phyloP scores from a whole-genome alignment of 2,797 vertebrate genomes.

The Typhlichthys subterraneus region DNA sequence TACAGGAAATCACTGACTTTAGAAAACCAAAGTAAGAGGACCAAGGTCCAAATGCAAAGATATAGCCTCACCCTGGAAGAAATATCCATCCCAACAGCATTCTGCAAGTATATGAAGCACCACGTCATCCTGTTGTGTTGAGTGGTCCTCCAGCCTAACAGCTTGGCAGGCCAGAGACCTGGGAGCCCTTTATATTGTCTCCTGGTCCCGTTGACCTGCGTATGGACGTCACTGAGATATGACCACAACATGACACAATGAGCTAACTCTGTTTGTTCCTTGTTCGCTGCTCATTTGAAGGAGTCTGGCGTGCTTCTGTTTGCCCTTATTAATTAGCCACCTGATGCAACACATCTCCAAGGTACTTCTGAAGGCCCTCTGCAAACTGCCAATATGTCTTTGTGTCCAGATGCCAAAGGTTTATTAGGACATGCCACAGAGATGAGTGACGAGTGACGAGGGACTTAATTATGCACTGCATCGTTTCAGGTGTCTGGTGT shows the following conservation, averaged over 20 bases:
- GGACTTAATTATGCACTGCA: slow-evolving; percentile 45
- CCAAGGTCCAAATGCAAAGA: not conserved
- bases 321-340: slow-evolving; percentile 55
- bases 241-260: slow-evolving; percentile 24
- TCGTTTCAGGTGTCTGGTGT: slow-evolving; percentile 11
- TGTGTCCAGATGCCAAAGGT: slow-evolving; percentile 33
- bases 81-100: slow-evolving; percentile 37
- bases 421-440: slow-evolving; percentile 52
- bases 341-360: slow-evolving; percentile 53
- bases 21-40: not conserved
- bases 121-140: slow-evolving; percentile 46
- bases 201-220: slow-evolving; percentile 2
- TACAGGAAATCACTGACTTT: too few species aligned
- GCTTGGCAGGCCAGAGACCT: not conserved
- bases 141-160: slow-evolving; percentile 30
- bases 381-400: slow-evolving; percentile 50
- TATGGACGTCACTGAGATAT: slow-evolving; percentile 42
- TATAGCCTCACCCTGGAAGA: slow-evolving; percentile 57
- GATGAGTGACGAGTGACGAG: slow-evolving; percentile 28
- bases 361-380: slow-evolving; percentile 39
- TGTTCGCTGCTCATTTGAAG: slow-evolving; percentile 35
- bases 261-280: slow-evolving; percentile 8
- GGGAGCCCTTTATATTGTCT: slow-evolving; percentile 55
- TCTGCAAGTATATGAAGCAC: slow-evolving; percentile 39
- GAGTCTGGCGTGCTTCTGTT: slow-evolving; percentile 15